Evolutionary conservation across 1,140 invertebrate genomes (phyloP), one percentile per base, ranked within the genome.

Genomic region (Chionoecetes opilio): DNA sequence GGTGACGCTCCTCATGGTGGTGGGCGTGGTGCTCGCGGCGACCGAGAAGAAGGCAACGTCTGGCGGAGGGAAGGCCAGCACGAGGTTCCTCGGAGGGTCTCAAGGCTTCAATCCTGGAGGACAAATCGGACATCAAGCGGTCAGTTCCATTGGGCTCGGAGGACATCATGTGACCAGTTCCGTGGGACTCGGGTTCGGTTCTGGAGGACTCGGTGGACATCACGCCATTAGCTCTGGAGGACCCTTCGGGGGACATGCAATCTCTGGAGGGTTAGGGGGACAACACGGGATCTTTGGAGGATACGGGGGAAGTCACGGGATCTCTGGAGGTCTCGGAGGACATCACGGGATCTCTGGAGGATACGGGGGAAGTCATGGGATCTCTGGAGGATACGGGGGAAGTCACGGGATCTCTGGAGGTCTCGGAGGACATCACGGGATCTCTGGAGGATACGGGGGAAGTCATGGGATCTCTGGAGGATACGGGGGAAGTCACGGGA

Each of bases 21-120:
- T n/a, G 14, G 91, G 31, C 9, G 91, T 92, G 91, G 63, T 63
- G 29, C 46, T 91, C 32, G 90, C 46, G 63, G 31, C 26, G 37
- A 75, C 91, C 8, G 91, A 92, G 5, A 34, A 90, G 3, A 37
- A 82, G 0, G 32, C 1, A 17, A n/a, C 5, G 34, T 26, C 29
- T 14, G 17, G 29, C 11, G 88, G n/a, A 46, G 37, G 37, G 3
- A 31, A 53, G 17, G n/a, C 88, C 9, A 86, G 35, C 29, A 11
- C 35, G 17, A 21, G 91, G 3, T 82, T 92, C n/a, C 75, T 75
- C 32, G 34, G 86, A 3, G 21, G 38, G 35, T 14, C 34, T 32
- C n/a, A n/a, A n/a, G 85, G 31, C 31, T 17, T 34, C 85, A 3
- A 41, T 41, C 38, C 38, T 14, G 5, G 8, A 11, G 2, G n/a